Conservation (phyloP, 2,797 vertebrate species). For the Emys orbicularis region DNA sequence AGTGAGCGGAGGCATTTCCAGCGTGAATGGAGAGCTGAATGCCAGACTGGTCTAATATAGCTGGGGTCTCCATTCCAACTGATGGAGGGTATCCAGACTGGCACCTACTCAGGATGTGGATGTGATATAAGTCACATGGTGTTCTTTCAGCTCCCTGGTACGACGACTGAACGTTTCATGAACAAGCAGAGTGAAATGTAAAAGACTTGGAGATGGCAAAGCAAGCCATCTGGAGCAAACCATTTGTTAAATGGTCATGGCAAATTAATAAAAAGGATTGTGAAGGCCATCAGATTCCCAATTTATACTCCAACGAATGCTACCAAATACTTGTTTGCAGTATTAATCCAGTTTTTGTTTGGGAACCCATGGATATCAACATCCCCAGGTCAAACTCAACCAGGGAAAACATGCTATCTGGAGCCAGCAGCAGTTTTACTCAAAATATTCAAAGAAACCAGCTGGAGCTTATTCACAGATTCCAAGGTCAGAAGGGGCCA, state of each 20-base stretch:
- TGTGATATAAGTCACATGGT: background rate
- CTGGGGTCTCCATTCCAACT: background rate
- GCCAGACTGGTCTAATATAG: background rate
- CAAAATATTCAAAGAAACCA: too few species aligned
- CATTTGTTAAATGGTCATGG: background rate
- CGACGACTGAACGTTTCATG: background rate
- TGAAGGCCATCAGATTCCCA: background rate
- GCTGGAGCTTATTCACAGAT: too few species aligned
- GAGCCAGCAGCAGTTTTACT: background rate
- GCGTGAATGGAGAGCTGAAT: background rate
- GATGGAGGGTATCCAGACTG: background rate
- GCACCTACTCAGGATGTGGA: background rate
- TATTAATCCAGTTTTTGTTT: background rate
- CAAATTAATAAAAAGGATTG: background rate
- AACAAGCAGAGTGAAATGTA: background rate
- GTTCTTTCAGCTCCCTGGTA: accelerated
- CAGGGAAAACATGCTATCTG: background rate
- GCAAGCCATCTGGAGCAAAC: background rate
- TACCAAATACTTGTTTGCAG: too few species aligned
- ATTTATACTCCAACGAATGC: too few species aligned
- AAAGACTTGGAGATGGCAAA: background rate
- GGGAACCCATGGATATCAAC: background rate
- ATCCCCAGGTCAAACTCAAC: background rate
- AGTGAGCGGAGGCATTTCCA: background rate
- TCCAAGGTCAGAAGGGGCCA: too few species aligned